These are phyloP conservation scores for Peromyscus nudipes DNA, from an alignment of 2,797 vertebrate genomes.

Conservation along the genomic window DNA sequence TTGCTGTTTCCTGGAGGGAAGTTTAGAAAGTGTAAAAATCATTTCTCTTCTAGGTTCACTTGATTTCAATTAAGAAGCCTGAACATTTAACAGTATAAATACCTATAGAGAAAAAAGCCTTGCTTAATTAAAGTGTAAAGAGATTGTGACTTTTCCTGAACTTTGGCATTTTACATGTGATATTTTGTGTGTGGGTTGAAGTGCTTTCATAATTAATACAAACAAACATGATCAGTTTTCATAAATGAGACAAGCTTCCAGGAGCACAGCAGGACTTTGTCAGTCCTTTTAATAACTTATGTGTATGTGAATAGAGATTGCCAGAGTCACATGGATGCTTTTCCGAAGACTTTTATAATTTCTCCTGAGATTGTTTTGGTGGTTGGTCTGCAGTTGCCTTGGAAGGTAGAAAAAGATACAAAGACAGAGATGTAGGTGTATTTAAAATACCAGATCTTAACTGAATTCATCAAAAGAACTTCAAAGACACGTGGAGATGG, in stretches of 20 bases:
- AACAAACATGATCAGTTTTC: conserved; percentile 4
- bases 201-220: conserved; percentile 40
- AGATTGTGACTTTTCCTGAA: conserved; percentile 16
- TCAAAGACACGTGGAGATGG: neutral
- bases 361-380: conserved; percentile 9
- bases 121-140: conserved; percentile 19
- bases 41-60: conserved; percentile 53
- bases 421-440: neutral
- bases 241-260: conserved; percentile 31
- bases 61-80: conserved; percentile 53
- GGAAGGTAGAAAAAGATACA: neutral
- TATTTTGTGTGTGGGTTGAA: conserved; percentile 57
- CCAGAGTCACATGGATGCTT: neutral
- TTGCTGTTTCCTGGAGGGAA: conserved; percentile 42
- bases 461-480: conserved; percentile 56
- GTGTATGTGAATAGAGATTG: neutral
- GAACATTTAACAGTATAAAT: conserved; percentile 3
- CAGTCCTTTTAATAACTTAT: neutral
- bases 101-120: conserved; percentile 34
- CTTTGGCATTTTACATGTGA: conserved; percentile 44
- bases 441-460: conserved; percentile 58
- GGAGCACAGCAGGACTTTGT: neutral
- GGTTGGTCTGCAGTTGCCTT: neutral
- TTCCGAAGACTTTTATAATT: neutral
- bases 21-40: conserved; percentile 51